Evolutionary conservation across 2,888 invertebrate genomes (phyloP).

Genomic region (Drosophila subsilvestris): DNA sequence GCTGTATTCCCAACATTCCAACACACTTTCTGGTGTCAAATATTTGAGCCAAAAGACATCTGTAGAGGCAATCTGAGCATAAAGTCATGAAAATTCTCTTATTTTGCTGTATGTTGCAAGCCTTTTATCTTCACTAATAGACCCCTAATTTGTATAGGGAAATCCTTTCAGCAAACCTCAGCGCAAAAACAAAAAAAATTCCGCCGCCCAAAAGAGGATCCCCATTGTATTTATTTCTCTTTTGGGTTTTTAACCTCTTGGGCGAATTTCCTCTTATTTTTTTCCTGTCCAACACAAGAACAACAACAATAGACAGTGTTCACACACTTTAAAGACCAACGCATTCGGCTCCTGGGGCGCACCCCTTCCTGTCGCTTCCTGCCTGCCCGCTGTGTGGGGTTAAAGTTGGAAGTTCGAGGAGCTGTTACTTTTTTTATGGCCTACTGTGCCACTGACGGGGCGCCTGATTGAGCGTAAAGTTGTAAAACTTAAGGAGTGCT

Average conservation of each 20-base stretch:
- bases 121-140: not conserved
- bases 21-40: too few species aligned
- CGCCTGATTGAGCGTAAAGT: slow-evolving; percentile 75
- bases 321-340: slow-evolving; percentile 16
- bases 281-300: slow-evolving; percentile 6
- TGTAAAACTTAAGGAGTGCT: slow-evolving; percentile 80
- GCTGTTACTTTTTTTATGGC: slow-evolving; percentile 50
- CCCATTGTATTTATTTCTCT: slow-evolving; percentile 46
- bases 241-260: slow-evolving; percentile 44
- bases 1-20: too few species aligned
- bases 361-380: not conserved
- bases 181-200: slow-evolving; percentile 25
- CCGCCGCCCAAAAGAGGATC: slow-evolving; percentile 19
- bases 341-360: slow-evolving; percentile 15
- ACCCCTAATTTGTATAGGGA: not conserved
- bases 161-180: not conserved
- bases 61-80: too few species aligned
- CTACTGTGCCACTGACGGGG: slow-evolving; percentile 26
- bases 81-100: not conserved
- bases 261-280: slow-evolving; percentile 32
- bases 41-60: too few species aligned
- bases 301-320: slow-evolving; percentile 37
- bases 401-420: slow-evolving; percentile 62
- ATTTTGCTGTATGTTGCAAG: not conserved
- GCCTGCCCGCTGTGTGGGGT: slow-evolving; percentile 33